A percentile compares a stretch with the other conserved stretches of the same genome.
These are phyloP conservation scores for Oikopleura albicans DNA, from an alignment of 23 tunicate genomes.

Conservation along the genomic window DNA sequence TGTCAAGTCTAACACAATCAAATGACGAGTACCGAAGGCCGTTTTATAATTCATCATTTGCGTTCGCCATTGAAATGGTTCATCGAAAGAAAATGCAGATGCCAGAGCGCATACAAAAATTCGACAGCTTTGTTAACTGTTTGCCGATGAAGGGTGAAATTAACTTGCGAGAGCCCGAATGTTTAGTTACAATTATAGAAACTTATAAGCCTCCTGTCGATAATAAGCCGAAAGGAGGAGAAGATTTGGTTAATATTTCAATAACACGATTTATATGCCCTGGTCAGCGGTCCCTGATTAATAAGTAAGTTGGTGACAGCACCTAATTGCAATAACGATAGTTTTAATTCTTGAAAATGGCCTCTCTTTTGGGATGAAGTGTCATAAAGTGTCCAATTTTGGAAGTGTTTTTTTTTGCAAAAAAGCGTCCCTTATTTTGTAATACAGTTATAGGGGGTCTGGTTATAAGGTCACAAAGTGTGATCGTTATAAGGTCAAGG, in stretches of 20 bases:
- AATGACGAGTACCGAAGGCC: too few species aligned
- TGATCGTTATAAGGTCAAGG: too few species aligned
- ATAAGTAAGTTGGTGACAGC: too few species aligned
- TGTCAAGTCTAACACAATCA: too few species aligned
- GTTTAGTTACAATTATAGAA: slow-evolving; percentile 39
- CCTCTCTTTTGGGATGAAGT: too few species aligned
- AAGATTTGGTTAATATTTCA: slow-evolving; percentile 26
- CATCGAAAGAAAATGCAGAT: slow-evolving; percentile 32
- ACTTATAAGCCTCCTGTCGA: slow-evolving; percentile 28
- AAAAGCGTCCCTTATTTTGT: too few species aligned
- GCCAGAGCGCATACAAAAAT: slow-evolving; percentile 25
- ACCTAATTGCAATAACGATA: too few species aligned
- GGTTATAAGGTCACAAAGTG: too few species aligned
- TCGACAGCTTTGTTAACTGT: slow-evolving; percentile 35
- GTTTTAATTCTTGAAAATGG: too few species aligned
- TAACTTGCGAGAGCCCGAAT: slow-evolving; percentile 29
- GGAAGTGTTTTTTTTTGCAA: too few species aligned
- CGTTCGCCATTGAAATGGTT: neutral
- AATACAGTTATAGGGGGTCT: too few species aligned
- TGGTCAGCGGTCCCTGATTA: slow-evolving; percentile 50
- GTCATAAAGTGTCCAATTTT: too few species aligned
- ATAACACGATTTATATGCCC: slow-evolving; percentile 46
- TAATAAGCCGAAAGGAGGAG: slow-evolving; percentile 17
- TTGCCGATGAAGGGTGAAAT: slow-evolving; percentile 59
- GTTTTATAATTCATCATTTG: neutral